phyloP scores from a whole-genome alignment of 2,113 vertebrate genomes.

The Dunckerocampus dactyliophorus region DNA sequence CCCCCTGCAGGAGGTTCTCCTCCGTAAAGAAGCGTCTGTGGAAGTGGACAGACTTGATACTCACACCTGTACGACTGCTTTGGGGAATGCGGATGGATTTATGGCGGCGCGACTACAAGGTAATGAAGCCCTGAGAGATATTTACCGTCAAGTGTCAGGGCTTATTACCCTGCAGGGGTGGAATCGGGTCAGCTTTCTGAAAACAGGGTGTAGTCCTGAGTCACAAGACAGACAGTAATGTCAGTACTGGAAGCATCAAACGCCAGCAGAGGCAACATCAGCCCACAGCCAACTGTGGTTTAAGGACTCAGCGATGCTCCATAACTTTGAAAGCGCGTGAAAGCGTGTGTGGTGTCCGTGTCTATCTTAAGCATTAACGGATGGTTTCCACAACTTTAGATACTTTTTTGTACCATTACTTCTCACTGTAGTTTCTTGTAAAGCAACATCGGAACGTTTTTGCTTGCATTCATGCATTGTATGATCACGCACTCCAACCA shows the following conservation, averaged over 20 bases:
- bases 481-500: neutral
- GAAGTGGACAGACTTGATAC: neutral
- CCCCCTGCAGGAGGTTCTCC: constrained; percentile 21
- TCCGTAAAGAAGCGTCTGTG: constrained; percentile 21
- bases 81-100: constrained; percentile 61
- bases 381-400: neutral
- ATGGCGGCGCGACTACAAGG: constrained; percentile 51
- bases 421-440: neutral
- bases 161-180: constrained; percentile 54
- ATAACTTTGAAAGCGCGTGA: constrained; percentile 43
- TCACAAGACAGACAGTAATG: constrained; percentile 41
- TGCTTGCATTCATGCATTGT: neutral
- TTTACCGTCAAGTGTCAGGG: constrained; percentile 58
- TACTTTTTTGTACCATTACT: neutral
- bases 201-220: constrained; percentile 53
- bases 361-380: constrained; percentile 43
- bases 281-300: constrained; percentile 3
- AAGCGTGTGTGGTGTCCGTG: constrained; percentile 46
- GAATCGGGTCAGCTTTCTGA: constrained; percentile 60
- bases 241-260: constrained; percentile 33
- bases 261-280: constrained; percentile 15
- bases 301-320: constrained; percentile 48
- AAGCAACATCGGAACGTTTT: neutral
- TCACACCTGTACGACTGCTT: constrained; percentile 45
- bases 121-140: constrained; percentile 65